Percentiles rank a stretch among this genome's conserved stretches.
phyloP scores from a whole-genome alignment of 2,113 vertebrate species.

The Eurypyga helias region DNA sequence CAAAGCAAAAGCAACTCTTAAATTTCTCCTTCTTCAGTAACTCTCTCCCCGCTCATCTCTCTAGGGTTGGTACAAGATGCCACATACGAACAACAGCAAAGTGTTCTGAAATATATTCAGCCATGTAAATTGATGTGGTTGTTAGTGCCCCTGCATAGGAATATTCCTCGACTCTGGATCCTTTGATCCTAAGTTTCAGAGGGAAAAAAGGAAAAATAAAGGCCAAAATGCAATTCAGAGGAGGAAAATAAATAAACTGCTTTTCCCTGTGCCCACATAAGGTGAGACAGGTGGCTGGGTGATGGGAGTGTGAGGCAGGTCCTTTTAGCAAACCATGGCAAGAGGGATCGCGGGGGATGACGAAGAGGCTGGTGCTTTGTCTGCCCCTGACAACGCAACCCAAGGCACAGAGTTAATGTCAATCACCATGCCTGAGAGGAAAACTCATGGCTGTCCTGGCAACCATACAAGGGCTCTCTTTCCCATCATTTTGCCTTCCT shows the following conservation, averaged over 20 bases:
- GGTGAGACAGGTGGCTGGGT: neutral
- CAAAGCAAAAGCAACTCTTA: neutral
- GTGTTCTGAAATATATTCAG: neutral
- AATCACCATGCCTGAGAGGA: neutral
- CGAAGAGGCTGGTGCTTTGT: neutral
- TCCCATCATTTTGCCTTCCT: neutral
- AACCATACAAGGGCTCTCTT: neutral
- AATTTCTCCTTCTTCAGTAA: neutral
- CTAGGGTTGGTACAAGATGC: neutral
- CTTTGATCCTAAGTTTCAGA: neutral
- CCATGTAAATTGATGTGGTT: neutral
- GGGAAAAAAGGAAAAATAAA: neutral
- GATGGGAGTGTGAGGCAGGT: neutral
- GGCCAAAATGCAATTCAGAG: neutral
- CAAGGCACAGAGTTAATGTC: neutral
- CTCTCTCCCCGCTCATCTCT: neutral
- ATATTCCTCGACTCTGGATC: neutral
- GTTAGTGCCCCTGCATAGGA: neutral
- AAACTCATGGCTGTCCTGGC: neutral
- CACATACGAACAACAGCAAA: neutral
- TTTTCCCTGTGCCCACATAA: neutral
- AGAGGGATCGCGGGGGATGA: rapidly evolving
- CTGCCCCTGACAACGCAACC: neutral
- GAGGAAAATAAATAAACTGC: neutral
- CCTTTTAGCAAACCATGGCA: neutral